Evolutionary conservation across 1,140 invertebrate species (phyloP).

Genomic region (Drosophila mauritiana): DNA sequence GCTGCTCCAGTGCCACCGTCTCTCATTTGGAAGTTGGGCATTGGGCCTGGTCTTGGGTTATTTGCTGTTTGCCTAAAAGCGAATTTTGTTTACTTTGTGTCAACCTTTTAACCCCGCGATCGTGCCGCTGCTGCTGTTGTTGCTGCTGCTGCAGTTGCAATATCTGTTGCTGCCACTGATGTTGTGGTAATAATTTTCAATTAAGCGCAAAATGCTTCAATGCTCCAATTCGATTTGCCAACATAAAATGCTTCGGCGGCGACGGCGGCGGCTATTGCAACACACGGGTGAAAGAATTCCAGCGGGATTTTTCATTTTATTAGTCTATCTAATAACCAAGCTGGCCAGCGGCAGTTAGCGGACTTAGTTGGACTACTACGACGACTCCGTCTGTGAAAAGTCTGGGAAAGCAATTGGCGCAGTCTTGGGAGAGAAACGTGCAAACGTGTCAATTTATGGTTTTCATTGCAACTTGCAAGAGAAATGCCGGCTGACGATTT

Average conservation of each 20-base stretch:
- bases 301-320: slow-evolving; percentile 51
- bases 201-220: slow-evolving; percentile 57
- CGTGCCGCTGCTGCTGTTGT: slow-evolving; percentile 27
- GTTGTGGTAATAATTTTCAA: slow-evolving; percentile 64
- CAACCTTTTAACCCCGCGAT: slow-evolving; percentile 63
- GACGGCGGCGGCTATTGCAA: slow-evolving; percentile 22
- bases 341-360: slow-evolving; percentile 35
- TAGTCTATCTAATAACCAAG: slow-evolving; percentile 16
- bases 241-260: slow-evolving; percentile 8
- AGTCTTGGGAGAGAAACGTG: slow-evolving; percentile 48
- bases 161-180: slow-evolving; percentile 17
- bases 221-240: slow-evolving; percentile 55
- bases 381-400: slow-evolving; percentile 28
- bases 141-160: slow-evolving; percentile 28
- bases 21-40: slow-evolving; percentile 8
- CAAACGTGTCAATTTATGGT: slow-evolving; percentile 66
- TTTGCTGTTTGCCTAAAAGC: slow-evolving; percentile 45
- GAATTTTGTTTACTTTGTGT: slow-evolving; percentile 53
- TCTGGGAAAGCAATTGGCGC: slow-evolving; percentile 46
- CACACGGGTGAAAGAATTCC: slow-evolving; percentile 41
- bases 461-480: slow-evolving; percentile 57
- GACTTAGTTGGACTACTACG: neutral
- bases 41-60: slow-evolving; percentile 14
- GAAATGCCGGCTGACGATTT: slow-evolving; percentile 47
- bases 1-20: slow-evolving; percentile 23